Conservation (phyloP, 2,797 vertebrate species). For the Pelochelys cantorii region DNA sequence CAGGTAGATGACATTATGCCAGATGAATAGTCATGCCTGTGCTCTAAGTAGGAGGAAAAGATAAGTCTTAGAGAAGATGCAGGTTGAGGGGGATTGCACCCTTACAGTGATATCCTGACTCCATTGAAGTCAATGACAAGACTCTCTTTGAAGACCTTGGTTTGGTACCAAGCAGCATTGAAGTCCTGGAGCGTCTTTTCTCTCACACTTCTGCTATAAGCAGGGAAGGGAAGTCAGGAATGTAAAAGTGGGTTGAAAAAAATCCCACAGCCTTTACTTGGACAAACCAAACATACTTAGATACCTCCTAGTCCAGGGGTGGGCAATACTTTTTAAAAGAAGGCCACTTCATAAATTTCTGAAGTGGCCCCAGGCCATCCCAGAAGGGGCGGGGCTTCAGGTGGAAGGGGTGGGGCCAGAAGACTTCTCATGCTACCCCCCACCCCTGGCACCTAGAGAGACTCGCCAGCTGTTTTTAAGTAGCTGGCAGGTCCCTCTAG, state of each 20-base stretch:
- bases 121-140: background rate
- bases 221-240: conserved; percentile 20
- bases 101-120: background rate
- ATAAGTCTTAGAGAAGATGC: background rate
- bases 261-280: background rate
- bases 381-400: too few species aligned
- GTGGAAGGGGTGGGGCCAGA: too few species aligned
- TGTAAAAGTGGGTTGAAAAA: background rate
- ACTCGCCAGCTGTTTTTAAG: too few species aligned
- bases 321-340: too few species aligned
- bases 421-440: too few species aligned
- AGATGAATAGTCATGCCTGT: background rate
- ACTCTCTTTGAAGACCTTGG: background rate
- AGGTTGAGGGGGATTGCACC: background rate
- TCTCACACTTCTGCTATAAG: background rate
- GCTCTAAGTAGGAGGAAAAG: background rate
- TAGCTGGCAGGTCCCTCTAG: too few species aligned
- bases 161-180: background rate
- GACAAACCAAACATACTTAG: background rate
- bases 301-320: background rate
- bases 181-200: background rate
- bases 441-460: too few species aligned
- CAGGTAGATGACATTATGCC: background rate
- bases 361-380: too few species aligned
- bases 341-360: too few species aligned